Evolutionary conservation across 1,140 invertebrate genomes (phyloP), one percentile per base, ranked within the genome.

Genomic region (Psilanteris sp.): DNA sequence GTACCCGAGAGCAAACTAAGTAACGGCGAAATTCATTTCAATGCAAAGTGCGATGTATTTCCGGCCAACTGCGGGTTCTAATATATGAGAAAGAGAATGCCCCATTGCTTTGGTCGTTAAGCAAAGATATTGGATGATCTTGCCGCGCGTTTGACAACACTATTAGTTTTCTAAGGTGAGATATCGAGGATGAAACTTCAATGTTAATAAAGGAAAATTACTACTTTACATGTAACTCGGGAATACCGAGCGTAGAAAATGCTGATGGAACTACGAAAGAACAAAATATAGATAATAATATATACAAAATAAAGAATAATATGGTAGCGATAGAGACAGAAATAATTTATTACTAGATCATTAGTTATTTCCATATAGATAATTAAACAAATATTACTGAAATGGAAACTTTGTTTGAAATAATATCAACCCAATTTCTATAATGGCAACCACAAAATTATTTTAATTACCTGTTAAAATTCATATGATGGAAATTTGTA

Each of bases 1-100:
- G 66, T 67, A 62, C 27, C 41, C 41, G 37, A 29, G 68, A 62
- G 46, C 48, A 32, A 64, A 55, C 57, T 57, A 55, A 50, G 68
- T 64, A 73, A 73, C 41, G 37, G 52, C 14, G 27, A 76, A 62
- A 72, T 77, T 64, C 71, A 78, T 80, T 80, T 75, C 71, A 78
- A 80, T 80, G 72, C 68, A 76, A 78, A 76, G 44, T 73, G 61
- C 59, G 62, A 68, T 72, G 50, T 74, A 66, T 70, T 78, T 67
- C 73, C 66, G 41, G 72, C 55, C 50, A 75, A 75, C 72, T 68
- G 43, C 43, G 46, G 36, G 39, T 43, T 55, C 41, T 75, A 68
- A 70, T 76, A 61, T 71, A 64, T 62, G 41, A 14, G 6, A 36
- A 26, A 34, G 52, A 34, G 52, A 36, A 61, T 71, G 32, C 52